A percentile compares a stretch with the other conserved stretches of the same genome.
Conservation (phyloP, 2,888 invertebrate species). For the Fragum fragum region DNA sequence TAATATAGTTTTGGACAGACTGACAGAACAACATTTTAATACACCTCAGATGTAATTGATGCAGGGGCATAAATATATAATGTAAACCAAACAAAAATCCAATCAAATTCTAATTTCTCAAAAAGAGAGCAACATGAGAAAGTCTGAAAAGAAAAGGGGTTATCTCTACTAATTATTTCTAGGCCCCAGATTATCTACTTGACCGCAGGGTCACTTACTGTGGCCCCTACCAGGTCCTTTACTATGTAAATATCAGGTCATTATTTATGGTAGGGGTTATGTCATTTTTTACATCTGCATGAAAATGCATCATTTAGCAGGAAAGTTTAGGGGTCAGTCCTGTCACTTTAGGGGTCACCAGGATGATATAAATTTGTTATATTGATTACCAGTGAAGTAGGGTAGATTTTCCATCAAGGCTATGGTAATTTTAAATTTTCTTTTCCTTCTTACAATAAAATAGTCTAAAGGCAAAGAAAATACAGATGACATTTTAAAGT, state of each 20-base stretch:
- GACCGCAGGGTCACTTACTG: constrained; percentile 53
- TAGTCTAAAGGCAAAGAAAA: no score
- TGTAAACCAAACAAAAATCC: no score
- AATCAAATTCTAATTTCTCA: background rate
- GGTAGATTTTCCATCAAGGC: constrained; percentile 16
- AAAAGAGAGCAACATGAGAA: background rate
- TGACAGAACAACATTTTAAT: no score
- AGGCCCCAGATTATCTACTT: constrained; percentile 64
- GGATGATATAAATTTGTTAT: constrained; percentile 36
- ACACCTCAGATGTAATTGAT: no score
- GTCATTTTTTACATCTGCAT: constrained; percentile 59
- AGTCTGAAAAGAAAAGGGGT: background rate
- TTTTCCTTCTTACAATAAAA: no score
- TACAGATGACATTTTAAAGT: no score
- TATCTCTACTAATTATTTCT: constrained; percentile 54
- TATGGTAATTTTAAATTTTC: no score
- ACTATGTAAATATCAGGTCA: constrained; percentile 67
- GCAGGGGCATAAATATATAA: no score
- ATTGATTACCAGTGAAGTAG: constrained; percentile 53
- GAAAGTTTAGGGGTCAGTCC: constrained; percentile 19
- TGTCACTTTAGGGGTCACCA: constrained; percentile 22
- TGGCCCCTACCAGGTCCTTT: constrained; percentile 53
- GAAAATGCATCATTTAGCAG: constrained; percentile 63
- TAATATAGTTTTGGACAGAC: no score
- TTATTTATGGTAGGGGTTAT: constrained; percentile 61